phyloP scores from a whole-genome alignment of 30 jellyfish, hydroid and myxozoan species.

The Morbakka virulenta region DNA sequence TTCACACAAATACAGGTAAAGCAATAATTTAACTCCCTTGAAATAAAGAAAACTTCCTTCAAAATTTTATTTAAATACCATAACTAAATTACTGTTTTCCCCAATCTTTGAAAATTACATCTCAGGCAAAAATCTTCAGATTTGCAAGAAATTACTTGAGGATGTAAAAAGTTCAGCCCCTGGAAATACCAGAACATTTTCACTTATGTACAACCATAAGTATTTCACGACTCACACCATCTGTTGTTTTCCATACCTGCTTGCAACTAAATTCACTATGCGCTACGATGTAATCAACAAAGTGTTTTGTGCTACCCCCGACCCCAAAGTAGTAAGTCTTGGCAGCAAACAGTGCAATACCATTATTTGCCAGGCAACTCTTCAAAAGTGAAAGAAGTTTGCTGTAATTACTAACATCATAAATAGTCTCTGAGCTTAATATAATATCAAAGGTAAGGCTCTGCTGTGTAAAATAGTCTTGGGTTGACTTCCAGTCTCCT shows the following conservation, averaged over 20 bases:
- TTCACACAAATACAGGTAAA: no score
- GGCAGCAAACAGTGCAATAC: slow-evolving; percentile 85
- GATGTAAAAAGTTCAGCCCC: no score
- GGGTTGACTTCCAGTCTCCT: slow-evolving; percentile 77
- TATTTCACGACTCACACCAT: slow-evolving; percentile 85
- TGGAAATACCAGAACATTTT: no score
- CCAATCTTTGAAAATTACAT: no score
- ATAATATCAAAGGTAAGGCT: slow-evolving; percentile 59
- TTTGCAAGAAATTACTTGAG: no score
- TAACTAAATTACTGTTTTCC: no score
- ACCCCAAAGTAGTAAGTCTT: slow-evolving; percentile 96
- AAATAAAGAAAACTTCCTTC: no score
- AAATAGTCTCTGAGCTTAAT: slow-evolving; percentile 92
- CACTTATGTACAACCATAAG: no score
- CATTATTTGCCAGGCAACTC: slow-evolving; percentile 35
- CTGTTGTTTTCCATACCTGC: slow-evolving; percentile 21
- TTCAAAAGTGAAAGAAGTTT: slow-evolving; percentile 44
- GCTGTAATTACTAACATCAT: slow-evolving; percentile 52
- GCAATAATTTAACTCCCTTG: no score
- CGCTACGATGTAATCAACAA: slow-evolving; percentile 36
- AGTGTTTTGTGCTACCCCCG: slow-evolving; percentile 90
- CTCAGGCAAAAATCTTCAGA: no score
- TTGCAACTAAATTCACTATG: slow-evolving; percentile 12
- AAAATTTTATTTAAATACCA: no score
- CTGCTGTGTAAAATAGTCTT: neutral